Percentiles rank a stretch among this genome's conserved stretches.
These are phyloP conservation scores for zebrafish (Danio rerio) DNA, from an alignment of 2,113 vertebrate genomes.

Conservation along the genomic window GRCz12tu NC_133183.1:35057001-35057500, in stretches of 20 bases:
- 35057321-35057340: slow-evolving; percentile 89
- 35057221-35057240: slow-evolving; percentile 88
- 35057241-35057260: slow-evolving; percentile 92
- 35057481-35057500: neutral
- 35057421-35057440: neutral
- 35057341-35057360: slow-evolving; percentile 79
- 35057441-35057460: neutral
- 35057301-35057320: slow-evolving; percentile 90
- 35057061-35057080: neutral
- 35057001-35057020: slow-evolving; percentile 91
- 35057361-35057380: slow-evolving; percentile 44
- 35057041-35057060: slow-evolving; percentile 75
- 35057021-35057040: slow-evolving; percentile 83
- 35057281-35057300: slow-evolving; percentile 90
- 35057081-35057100: too few species aligned
- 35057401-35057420: neutral
- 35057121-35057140: too few species aligned
- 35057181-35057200: neutral
- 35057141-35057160: neutral
- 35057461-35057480: neutral
- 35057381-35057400: neutral
- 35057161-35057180: too few species aligned
- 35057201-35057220: slow-evolving; percentile 86
- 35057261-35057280: slow-evolving; percentile 88
- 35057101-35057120: too few species aligned